These are phyloP conservation scores for western clawed frog (Xenopus tropicalis) DNA, from an alignment of 2,113 vertebrate genomes.

Conservation along the genomic window DNA sequence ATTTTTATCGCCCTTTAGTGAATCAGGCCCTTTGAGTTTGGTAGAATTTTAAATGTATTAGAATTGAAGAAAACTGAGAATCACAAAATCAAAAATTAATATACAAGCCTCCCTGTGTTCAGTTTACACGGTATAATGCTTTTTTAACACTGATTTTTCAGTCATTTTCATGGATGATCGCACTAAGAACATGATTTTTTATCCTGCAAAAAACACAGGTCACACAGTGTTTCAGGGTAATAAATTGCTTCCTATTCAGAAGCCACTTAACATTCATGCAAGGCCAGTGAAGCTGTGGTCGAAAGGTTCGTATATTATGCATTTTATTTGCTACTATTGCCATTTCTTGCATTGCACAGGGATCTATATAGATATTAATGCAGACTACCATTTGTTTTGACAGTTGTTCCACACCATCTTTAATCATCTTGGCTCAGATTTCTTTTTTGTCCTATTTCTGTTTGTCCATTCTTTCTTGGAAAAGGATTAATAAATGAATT, in stretches of 20 bases:
- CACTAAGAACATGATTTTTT: neutral
- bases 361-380: conserved; percentile 7
- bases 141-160: too few species aligned
- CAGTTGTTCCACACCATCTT: neutral
- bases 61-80: too few species aligned
- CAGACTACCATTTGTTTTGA: conserved; percentile 1
- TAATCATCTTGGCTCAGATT: neutral
- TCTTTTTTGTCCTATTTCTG: neutral
- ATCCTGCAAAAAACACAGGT: neutral
- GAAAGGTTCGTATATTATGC: neutral
- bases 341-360: neutral
- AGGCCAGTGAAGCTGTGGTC: neutral
- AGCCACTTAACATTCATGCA: conserved; percentile 3
- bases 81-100: too few species aligned
- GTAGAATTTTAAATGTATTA: too few species aligned
- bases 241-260: conserved; percentile 4
- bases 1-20: too few species aligned
- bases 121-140: too few species aligned
- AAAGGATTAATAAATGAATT: too few species aligned
- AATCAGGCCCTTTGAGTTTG: too few species aligned
- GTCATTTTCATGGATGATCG: neutral
- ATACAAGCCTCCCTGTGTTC: too few species aligned
- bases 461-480: too few species aligned
- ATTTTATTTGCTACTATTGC: conserved; percentile 9
- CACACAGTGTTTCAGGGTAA: neutral